These are phyloP conservation scores for Babylonia areolata DNA, from an alignment of 1,140 invertebrate species.

Conservation along the genomic window DNA sequence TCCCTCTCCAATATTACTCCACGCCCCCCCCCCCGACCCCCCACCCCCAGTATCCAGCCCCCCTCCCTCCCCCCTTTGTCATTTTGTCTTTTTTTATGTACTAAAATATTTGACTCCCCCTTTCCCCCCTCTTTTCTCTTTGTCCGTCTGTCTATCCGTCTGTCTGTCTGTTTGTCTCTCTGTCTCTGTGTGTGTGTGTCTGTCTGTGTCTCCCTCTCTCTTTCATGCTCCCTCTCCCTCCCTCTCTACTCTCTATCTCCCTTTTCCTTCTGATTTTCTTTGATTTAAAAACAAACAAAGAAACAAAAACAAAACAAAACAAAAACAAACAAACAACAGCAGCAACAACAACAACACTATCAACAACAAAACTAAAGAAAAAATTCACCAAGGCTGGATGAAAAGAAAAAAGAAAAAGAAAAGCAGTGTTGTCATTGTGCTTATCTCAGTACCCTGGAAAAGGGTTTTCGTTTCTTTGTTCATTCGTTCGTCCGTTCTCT, in stretches of 20 bases:
- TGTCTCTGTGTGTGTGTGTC: not conserved
- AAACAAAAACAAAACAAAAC: not conserved
- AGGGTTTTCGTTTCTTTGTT: too few relatives aligned
- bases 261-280: not conserved
- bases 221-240: not conserved
- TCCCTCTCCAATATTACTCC: too few relatives aligned
- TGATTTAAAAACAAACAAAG: not conserved
- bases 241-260: not conserved
- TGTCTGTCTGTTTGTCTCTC: not conserved
- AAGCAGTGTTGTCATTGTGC: too few relatives aligned
- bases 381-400: too few relatives aligned
- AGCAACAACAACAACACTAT: not conserved
- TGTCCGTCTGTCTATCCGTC: not conserved
- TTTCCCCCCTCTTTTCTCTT: not conserved
- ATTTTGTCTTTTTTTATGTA: too few relatives aligned
- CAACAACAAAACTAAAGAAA: not conserved
- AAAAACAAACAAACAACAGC: not conserved
- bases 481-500: too few relatives aligned
- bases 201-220: not conserved
- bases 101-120: not conserved
- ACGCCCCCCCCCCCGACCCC: too few relatives aligned
- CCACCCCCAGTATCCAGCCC: too few relatives aligned
- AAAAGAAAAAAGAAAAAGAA: too few relatives aligned
- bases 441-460: too few relatives aligned
- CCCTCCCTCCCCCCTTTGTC: too few relatives aligned